Evolutionary conservation across 2,797 vertebrate species (phyloP), one percentile per base, ranked within the genome.

Genomic region (Xenopus petersii): DNA sequence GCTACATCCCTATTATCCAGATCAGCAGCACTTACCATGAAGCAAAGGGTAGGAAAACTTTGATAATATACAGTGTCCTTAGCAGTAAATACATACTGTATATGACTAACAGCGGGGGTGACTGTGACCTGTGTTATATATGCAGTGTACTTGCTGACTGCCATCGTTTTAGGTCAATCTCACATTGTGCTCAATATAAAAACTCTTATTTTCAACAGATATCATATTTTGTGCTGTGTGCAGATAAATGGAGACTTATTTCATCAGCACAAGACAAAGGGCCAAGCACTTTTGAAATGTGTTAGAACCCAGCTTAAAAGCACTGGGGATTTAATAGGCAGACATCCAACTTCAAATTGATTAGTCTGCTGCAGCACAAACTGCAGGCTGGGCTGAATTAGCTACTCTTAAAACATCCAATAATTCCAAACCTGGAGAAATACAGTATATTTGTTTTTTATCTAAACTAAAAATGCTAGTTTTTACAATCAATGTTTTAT

Each of bases 351-450:
- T 36, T 58, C 6, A 54, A 73, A 77, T 73, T 77, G 75, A 77
- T 77, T 77, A 68, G 70, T 66, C 75, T 77, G 72, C 64, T 72
- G 70, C 61, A 73, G 70, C 64, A 55, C 15, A 24, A 77, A 17
- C 72, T 56, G 67, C 48, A 58, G 59, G 21, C n/a, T 56, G 12
- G 12, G 48, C 21, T 55, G 16, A 42, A 73, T 33, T n/a, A 64
- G 47, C 47, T 33, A 17, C 30, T 21, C 48, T 75, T 13, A 42
- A 46, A 63, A 77, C 55, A 71, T 55, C 17, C 69, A 62, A 59
- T 61, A 24, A 5, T 5, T 15, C 11, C 12, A 13, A 13, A 10
- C 2, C 49, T 12, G 10, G 3, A 4, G 15, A 51, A 51, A 12
- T 51, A 51, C 11, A 15, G 15, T 51, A 51, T 51, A 51, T 51